phyloP scores from a whole-genome alignment of 2,113 vertebrate species.

The Cacatua alba region DNA sequence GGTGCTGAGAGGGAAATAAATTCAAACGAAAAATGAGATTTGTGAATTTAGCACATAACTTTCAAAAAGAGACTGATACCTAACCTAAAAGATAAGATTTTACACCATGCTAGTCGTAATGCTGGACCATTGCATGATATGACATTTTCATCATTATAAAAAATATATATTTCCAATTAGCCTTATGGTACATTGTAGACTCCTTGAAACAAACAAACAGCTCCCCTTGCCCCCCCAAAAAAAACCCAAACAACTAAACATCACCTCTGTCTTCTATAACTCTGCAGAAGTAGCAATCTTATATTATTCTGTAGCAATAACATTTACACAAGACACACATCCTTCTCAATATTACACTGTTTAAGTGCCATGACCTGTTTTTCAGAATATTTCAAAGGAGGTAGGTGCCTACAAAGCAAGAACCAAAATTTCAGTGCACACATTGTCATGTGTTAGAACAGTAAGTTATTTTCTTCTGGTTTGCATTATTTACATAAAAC shows the following conservation, averaged over 20 bases:
- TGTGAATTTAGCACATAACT: background rate
- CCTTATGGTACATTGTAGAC: background rate
- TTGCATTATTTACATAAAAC: background rate
- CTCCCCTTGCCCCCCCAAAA: too few species aligned
- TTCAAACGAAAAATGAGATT: background rate
- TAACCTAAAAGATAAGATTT: background rate
- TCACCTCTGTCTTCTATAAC: background rate
- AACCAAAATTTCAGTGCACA: background rate
- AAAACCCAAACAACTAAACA: background rate
- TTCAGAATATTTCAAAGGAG: background rate
- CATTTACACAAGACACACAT: background rate
- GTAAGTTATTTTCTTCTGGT: background rate
- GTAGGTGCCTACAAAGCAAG: background rate
- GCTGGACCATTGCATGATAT: background rate
- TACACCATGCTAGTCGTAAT: fast-evolving
- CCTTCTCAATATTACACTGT: background rate
- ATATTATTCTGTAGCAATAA: background rate
- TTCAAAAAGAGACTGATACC: background rate
- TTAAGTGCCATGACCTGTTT: background rate
- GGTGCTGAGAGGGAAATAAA: background rate
- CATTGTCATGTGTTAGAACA: background rate
- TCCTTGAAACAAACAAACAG: background rate
- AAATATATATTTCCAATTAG: background rate
- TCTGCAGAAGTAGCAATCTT: background rate
- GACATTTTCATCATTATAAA: background rate